These are phyloP conservation scores for Eilema depressum DNA, from an alignment of 2,888 invertebrate genomes.

Conservation along the genomic window DNA sequence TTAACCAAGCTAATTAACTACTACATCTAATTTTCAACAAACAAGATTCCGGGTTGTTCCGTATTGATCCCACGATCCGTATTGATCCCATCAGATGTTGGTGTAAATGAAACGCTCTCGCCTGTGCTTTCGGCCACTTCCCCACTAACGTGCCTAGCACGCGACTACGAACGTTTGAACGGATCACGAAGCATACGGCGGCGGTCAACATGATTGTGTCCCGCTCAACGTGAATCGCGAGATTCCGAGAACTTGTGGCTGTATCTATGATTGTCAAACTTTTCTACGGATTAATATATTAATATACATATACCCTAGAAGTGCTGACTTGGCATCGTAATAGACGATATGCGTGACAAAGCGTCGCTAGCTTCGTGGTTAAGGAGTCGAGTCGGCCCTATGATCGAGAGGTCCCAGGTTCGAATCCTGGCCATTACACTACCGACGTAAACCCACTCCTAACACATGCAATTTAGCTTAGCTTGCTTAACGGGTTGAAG, in stretches of 20 bases:
- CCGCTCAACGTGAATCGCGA: slow-evolving; percentile 38
- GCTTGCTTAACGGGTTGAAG: too few relatives aligned
- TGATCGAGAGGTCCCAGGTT: too few relatives aligned
- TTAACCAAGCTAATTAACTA: too few relatives aligned
- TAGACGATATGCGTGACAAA: too few relatives aligned
- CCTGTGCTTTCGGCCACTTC: slow-evolving; percentile 39
- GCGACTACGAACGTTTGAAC: slow-evolving; percentile 71
- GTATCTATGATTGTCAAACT: slow-evolving; percentile 18
- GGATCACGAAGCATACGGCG: slow-evolving; percentile 62
- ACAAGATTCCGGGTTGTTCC: neutral
- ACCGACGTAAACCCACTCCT: too few relatives aligned
- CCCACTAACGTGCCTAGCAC: slow-evolving; percentile 61
- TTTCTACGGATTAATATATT: slow-evolving; percentile 5
- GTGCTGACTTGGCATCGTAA: neutral
- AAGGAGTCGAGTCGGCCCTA: too few relatives aligned
- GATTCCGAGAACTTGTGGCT: slow-evolving; percentile 39
- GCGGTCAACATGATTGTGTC: slow-evolving; percentile 42
- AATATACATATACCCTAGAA: neutral
- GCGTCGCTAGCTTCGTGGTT: too few relatives aligned
- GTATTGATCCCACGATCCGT: too few relatives aligned
- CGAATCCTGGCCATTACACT: too few relatives aligned
- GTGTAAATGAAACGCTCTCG: slow-evolving; percentile 11
- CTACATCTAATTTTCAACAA: too few relatives aligned
- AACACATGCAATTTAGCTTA: too few relatives aligned
- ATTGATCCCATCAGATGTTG: neutral